Conservation (phyloP, 2,113 vertebrate species). For the Phalacrocorax pelagicus region DNA sequence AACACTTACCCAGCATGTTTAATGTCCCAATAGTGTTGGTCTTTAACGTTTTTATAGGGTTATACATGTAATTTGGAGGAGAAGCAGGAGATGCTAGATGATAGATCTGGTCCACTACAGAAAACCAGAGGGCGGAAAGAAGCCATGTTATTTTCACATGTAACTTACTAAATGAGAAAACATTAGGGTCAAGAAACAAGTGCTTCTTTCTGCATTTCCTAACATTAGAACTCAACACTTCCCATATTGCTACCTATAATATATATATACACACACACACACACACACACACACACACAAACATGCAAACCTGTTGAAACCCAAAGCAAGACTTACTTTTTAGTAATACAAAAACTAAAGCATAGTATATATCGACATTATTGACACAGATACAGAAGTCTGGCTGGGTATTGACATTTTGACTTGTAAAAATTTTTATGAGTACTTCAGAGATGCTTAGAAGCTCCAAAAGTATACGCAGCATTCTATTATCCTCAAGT, state of each 20-base stretch:
- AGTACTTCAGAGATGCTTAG: not conserved
- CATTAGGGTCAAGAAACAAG: not conserved
- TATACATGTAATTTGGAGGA: conserved; percentile 99
- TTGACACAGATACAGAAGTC: not conserved
- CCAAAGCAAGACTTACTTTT: not conserved
- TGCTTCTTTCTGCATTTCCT: not conserved
- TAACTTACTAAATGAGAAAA: not conserved
- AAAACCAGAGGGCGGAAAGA: not conserved
- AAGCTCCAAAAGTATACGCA: not conserved
- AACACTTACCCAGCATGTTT: conserved; percentile 94
- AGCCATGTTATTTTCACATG: not conserved
- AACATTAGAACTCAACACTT: not conserved
- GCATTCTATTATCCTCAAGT: not conserved
- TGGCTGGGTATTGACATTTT: not conserved
- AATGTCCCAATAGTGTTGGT: conserved; percentile 97
- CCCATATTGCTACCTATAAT: not conserved
- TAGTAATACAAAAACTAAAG: not conserved
- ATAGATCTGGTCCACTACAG: conserved; percentile 96
- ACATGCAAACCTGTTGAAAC: not conserved
- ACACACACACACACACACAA: too few relatives aligned
- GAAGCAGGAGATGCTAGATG: conserved; percentile 97
- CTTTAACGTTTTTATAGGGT: conserved; percentile 98
- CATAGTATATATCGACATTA: not conserved
- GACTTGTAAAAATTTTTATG: not conserved
- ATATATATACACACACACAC: not conserved